Evolutionary conservation across 2,797 vertebrate genomes (phyloP).

Genomic region (Clarias platycephalus): DNA sequence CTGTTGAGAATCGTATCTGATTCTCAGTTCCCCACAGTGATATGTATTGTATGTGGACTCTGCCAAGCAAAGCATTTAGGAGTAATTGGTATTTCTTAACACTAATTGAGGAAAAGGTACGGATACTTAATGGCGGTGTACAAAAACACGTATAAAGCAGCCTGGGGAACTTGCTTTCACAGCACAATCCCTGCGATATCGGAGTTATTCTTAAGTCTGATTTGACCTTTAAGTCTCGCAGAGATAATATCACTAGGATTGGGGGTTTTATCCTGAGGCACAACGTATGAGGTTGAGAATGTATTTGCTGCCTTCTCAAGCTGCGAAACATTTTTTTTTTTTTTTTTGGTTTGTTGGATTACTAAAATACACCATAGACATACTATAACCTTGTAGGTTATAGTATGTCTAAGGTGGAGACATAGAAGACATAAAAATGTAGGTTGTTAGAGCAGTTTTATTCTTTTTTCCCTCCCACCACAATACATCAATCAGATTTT

Average conservation of each 20-base stretch:
- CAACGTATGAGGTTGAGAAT: not conserved
- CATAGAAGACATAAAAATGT: not conserved
- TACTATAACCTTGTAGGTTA: not conserved
- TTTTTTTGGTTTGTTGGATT: not conserved
- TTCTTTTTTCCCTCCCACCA: not conserved
- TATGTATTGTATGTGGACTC: too few relatives aligned
- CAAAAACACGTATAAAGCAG: not conserved
- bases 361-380: not conserved
- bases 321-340: not conserved
- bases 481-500: not conserved
- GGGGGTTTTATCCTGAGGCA: not conserved
- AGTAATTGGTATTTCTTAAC: slow-evolving; percentile 1
- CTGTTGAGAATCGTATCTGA: not conserved
- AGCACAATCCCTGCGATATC: not conserved
- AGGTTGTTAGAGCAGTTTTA: not conserved
- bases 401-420: too few relatives aligned
- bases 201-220: not conserved
- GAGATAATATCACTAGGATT: not conserved
- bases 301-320: not conserved
- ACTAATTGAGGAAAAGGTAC: not conserved
- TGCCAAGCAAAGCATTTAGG: not conserved
- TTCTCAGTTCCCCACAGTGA: not conserved
- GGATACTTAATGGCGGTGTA: not conserved
- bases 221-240: slow-evolving; percentile 6
- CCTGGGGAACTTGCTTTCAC: slow-evolving; percentile 1